Evolutionary conservation across 2,888 invertebrate species (phyloP).

Genomic region (Pelosia muscerda): DNA sequence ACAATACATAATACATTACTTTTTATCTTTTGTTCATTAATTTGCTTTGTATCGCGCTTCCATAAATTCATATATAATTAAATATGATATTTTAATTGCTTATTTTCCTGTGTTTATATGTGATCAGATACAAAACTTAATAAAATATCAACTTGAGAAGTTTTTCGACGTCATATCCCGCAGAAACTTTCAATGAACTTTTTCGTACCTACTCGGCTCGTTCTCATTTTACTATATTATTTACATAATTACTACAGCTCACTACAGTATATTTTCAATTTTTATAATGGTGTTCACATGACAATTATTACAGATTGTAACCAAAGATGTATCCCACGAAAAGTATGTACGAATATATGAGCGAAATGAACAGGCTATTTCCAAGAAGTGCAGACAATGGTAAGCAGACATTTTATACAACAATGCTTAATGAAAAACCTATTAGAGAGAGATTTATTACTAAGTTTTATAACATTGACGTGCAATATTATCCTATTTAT

Average conservation of each 20-base stretch:
- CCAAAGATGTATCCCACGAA: constrained; percentile 69
- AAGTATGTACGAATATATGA: constrained; percentile 62
- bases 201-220: background rate
- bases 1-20: too few relatives aligned
- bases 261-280: constrained; percentile 11
- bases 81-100: background rate
- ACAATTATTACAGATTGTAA: constrained; percentile 47
- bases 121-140: too few relatives aligned
- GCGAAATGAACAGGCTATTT: constrained; percentile 68
- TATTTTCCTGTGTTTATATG: too few relatives aligned
- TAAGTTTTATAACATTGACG: background rate
- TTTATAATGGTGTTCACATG: constrained; percentile 34
- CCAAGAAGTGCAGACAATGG: constrained; percentile 63
- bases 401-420: constrained; percentile 48
- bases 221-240: constrained; percentile 11
- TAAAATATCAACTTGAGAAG: background rate
- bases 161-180: constrained; percentile 23
- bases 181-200: constrained; percentile 28
- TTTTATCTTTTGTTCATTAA: background rate
- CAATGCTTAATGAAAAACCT: background rate
- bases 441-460: background rate
- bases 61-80: background rate
- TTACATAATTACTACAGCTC: constrained; percentile 5
- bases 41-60: background rate
- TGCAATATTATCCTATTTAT: background rate